A percentile compares a stretch with the other conserved stretches of the same genome.
These are phyloP conservation scores for Anhinga rufa DNA, from an alignment of 2,113 vertebrate genomes.

Conservation along the genomic window DNA sequence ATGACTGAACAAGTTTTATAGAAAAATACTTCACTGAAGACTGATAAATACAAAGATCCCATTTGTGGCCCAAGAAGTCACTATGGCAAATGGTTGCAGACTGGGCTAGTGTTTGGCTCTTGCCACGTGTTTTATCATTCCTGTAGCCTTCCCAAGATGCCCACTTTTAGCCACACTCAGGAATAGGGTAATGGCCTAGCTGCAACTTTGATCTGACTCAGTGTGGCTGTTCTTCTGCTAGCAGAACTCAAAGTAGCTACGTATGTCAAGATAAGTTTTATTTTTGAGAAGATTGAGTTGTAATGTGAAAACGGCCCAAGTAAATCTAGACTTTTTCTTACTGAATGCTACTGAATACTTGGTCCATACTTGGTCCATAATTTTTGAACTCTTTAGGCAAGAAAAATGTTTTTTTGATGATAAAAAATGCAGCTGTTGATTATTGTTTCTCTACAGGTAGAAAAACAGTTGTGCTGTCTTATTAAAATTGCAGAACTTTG, in stretches of 20 bases:
- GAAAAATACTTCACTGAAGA: neutral
- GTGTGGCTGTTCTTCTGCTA: neutral
- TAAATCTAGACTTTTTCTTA: neutral
- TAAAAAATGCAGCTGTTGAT: neutral
- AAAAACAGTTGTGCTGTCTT: neutral
- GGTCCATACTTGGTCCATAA: neutral
- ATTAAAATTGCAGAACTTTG: neutral
- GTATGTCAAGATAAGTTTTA: neutral
- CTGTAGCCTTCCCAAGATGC: neutral
- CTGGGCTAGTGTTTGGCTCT: neutral
- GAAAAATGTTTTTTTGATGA: neutral
- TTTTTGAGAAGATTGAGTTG: neutral
- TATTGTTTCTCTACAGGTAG: neutral
- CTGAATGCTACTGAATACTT: neutral
- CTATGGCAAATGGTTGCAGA: neutral
- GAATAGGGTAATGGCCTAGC: neutral
- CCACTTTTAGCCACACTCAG: neutral
- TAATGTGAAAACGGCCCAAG: neutral
- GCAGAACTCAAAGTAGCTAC: neutral
- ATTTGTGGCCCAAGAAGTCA: neutral
- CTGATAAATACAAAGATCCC: neutral
- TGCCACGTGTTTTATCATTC: neutral
- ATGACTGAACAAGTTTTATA: neutral
- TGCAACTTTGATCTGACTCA: neutral
- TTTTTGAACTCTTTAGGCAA: neutral